Conservation (phyloP, 2,797 vertebrate species). For the Tamandua tetradactyla region DNA sequence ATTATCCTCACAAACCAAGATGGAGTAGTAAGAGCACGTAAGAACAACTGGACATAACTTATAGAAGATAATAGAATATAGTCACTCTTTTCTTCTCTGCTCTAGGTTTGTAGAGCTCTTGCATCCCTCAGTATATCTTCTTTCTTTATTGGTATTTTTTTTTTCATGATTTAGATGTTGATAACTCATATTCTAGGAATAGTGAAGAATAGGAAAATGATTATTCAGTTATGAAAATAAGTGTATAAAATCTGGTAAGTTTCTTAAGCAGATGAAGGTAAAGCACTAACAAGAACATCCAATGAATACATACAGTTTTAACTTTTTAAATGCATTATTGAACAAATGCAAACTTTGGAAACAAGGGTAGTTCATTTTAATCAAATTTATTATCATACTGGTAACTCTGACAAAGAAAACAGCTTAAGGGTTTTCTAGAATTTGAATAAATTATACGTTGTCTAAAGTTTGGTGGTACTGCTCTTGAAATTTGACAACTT, state of each 20-base stretch:
- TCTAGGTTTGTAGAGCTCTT: neutral
- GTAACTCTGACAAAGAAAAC: neutral
- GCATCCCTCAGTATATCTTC: accelerated
- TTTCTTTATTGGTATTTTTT: neutral
- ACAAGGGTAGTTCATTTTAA: neutral
- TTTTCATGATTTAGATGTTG: neutral
- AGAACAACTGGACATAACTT: neutral
- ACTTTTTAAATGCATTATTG: conserved; percentile 62
- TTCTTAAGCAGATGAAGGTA: conserved; percentile 54
- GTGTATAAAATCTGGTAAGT: conserved; percentile 12
- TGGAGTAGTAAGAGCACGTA: neutral
- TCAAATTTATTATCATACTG: neutral
- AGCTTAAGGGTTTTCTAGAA: neutral
- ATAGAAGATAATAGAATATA: neutral
- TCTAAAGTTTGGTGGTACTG: neutral
- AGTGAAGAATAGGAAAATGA: neutral
- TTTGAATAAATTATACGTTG: neutral
- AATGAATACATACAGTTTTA: conserved; percentile 51
- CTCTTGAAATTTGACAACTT: conserved; percentile 25
- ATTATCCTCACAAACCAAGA: conserved; percentile 58
- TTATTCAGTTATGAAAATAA: conserved; percentile 44
- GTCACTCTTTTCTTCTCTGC: neutral
- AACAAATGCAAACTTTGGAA: neutral
- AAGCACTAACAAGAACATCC: conserved; percentile 71
- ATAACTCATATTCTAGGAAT: neutral